Conservation (phyloP, 2,797 vertebrate species). For the Mormyrus proboscirostris region DNA sequence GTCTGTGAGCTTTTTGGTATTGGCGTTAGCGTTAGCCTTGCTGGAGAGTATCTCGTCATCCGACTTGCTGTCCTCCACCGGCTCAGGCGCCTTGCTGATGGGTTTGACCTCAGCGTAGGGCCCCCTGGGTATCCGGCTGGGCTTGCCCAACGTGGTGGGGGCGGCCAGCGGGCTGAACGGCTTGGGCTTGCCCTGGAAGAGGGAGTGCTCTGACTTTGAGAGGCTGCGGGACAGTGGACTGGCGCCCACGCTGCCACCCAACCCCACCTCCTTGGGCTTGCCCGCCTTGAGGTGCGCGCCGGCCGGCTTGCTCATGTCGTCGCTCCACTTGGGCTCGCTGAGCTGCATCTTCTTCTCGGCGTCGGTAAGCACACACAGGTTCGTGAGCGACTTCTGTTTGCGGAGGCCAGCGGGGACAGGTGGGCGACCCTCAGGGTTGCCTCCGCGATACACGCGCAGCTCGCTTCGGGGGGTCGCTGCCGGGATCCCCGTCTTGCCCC, state of each 20-base stretch:
- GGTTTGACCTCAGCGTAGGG: constrained; percentile 92
- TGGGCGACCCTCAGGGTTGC: constrained; percentile 55
- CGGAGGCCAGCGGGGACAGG: constrained; percentile 72
- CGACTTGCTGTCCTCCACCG: constrained; percentile 56
- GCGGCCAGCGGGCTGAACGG: constrained; percentile 60
- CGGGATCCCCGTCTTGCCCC: constrained; percentile 59
- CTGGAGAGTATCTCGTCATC: constrained; percentile 68
- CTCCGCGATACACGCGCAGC: constrained; percentile 63
- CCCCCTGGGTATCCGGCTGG: constrained; percentile 83
- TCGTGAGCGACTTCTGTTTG: constrained; percentile 86
- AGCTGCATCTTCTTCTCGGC: constrained; percentile 90
- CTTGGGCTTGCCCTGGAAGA: constrained; percentile 75
- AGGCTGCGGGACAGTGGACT: constrained; percentile 72
- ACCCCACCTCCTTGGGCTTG: constrained; percentile 56
- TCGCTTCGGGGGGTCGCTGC: constrained; percentile 48
- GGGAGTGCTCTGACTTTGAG: constrained; percentile 88
- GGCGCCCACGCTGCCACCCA: constrained; percentile 42
- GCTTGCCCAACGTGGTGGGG: constrained; percentile 63
- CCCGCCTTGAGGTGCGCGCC: constrained; percentile 50
- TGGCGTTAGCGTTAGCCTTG: constrained; percentile 65
- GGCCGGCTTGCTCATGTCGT: constrained; percentile 68
- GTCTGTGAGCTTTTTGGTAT: constrained; percentile 42
- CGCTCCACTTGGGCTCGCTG: constrained; percentile 79
- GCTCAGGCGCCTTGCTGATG: constrained; percentile 78
- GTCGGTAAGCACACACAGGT: constrained; percentile 85